Percentiles rank a stretch among this genome's conserved stretches.
Evolutionary conservation across 2,888 invertebrate species (phyloP).

Genomic region (Plemyria rubiginata): DNA sequence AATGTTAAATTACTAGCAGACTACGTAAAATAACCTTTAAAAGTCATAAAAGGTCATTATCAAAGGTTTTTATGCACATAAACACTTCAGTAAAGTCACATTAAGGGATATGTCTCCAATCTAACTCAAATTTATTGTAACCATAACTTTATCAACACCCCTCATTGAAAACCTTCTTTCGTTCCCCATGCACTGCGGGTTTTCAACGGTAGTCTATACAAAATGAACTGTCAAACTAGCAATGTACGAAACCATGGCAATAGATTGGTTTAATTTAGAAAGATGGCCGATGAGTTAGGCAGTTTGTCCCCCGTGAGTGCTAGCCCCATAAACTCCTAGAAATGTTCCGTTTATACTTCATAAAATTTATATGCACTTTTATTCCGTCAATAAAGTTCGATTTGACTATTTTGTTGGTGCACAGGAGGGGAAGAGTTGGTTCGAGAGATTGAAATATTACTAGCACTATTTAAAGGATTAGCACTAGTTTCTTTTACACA

Average conservation of each 20-base stretch:
- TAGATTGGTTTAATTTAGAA: slow-evolving; percentile 34
- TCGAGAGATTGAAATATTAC: slow-evolving; percentile 31
- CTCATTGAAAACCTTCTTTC: slow-evolving; percentile 39
- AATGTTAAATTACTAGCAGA: neutral
- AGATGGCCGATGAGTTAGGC: slow-evolving; percentile 35
- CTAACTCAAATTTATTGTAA: slow-evolving; percentile 78
- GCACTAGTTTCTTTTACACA: too few relatives aligned
- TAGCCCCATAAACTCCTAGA: slow-evolving; percentile 73
- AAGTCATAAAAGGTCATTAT: slow-evolving; percentile 15
- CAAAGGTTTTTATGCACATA: slow-evolving; percentile 48
- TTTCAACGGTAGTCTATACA: slow-evolving; percentile 28
- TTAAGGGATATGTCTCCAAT: slow-evolving; percentile 81
- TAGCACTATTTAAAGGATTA: too few relatives aligned
- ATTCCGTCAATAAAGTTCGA: slow-evolving; percentile 79
- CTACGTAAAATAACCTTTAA: neutral
- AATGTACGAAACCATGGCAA: slow-evolving; percentile 24
- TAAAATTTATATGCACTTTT: slow-evolving; percentile 84
- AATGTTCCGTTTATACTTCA: slow-evolving; percentile 80
- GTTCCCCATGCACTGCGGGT: slow-evolving; percentile 20
- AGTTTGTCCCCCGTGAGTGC: slow-evolving; percentile 66
- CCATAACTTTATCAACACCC: slow-evolving; percentile 60
- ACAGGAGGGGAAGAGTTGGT: slow-evolving; percentile 31
- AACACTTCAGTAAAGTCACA: slow-evolving; percentile 79
- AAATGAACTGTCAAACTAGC: slow-evolving; percentile 10
- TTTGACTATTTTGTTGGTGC: slow-evolving; percentile 72